These are phyloP conservation scores for Drosophila guanche DNA, from an alignment of 1,140 invertebrate genomes.

Conservation along the genomic window DNA sequence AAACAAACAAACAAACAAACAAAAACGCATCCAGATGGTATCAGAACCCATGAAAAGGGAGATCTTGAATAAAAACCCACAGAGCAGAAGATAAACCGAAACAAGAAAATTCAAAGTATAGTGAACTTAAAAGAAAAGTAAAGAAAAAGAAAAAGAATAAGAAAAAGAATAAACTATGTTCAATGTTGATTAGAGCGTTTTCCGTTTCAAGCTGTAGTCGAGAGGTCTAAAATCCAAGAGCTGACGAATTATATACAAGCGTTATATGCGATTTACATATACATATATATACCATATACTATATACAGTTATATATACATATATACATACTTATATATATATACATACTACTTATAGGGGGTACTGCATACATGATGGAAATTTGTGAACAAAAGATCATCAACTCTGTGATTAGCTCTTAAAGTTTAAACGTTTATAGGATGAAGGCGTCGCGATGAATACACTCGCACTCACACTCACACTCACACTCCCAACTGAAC, in stretches of 20 bases:
- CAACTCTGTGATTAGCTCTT: conserved; percentile 83
- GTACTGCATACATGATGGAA: conserved; percentile 70
- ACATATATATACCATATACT: conserved; percentile 32
- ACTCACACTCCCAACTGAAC: conserved; percentile 17
- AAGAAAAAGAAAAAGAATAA: neutral
- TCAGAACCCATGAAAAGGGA: conserved; percentile 30
- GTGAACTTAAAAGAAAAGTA: neutral
- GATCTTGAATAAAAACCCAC: conserved; percentile 14
- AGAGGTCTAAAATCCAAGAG: conserved; percentile 4
- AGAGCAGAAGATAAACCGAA: conserved; percentile 22
- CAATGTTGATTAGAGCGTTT: conserved; percentile 64
- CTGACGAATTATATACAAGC: conserved; percentile 47
- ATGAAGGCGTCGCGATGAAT: conserved; percentile 2
- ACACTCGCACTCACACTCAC: conserved; percentile 4
- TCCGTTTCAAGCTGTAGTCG: conserved; percentile 48
- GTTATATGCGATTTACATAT: conserved; percentile 62
- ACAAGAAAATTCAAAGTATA: conserved; percentile 12
- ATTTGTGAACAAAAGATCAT: conserved; percentile 81
- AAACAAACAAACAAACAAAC: conserved; percentile 33
- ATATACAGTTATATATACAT: conserved; percentile 39
- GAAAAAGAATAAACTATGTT: conserved; percentile 20
- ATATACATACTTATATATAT: conserved; percentile 21
- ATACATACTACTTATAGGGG: conserved; percentile 52
- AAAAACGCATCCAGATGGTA: conserved; percentile 16
- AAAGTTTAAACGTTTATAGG: conserved; percentile 74